Evolutionary conservation across 2,797 vertebrate species (phyloP), one percentile per base, ranked within the genome.

Genomic region (Hypotaenidia philippensis): DNA sequence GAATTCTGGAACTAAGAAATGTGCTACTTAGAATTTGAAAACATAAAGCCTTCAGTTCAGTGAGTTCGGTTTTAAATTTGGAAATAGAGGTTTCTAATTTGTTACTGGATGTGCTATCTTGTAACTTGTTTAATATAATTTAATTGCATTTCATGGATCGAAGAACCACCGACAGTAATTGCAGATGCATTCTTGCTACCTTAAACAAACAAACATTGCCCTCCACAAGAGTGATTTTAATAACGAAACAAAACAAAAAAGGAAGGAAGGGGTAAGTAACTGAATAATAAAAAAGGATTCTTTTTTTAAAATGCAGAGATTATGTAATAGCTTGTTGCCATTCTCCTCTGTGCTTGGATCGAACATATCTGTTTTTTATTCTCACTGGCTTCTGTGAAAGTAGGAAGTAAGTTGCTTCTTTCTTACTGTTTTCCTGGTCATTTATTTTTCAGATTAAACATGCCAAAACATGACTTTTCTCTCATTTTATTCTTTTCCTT

Each of bases 1-100:
- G 98, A 98, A 98, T 96, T 94, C 96, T 97, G 94, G 97, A 95
- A 97, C 97, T 97, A 89, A 97, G 96, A 97, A 97, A 96, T 90
- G 97, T 94, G 97, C 80, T 98, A 97, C 98, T 97, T 94, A 97
- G 98, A 98, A 98, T 96, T 96, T 97, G 94, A 87, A 98, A 97
- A 96, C 94, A 94, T 74, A 89, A 93, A 94, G 74, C 84, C 87
- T 96, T 97, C 94, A 97, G 75, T 97, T 98, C 94, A 97, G n/a
- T 95, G 88, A 83, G 76, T 85, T 93, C 91, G 45, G 87, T 95
- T 97, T 97, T 80, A 94, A 94, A 76, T 75, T 87, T 93, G 66
- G 81, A 98, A 95, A 95, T 68, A 87, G 88, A 97, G 66, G 75
- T 80, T 96, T 95, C 57, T 96, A 71, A 89, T 93, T 93, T 96